Percentiles rank a stretch among this genome's conserved stretches.
phyloP scores from a whole-genome alignment of 2,797 vertebrate genomes.

The Ambastaia sidthimunki region DNA sequence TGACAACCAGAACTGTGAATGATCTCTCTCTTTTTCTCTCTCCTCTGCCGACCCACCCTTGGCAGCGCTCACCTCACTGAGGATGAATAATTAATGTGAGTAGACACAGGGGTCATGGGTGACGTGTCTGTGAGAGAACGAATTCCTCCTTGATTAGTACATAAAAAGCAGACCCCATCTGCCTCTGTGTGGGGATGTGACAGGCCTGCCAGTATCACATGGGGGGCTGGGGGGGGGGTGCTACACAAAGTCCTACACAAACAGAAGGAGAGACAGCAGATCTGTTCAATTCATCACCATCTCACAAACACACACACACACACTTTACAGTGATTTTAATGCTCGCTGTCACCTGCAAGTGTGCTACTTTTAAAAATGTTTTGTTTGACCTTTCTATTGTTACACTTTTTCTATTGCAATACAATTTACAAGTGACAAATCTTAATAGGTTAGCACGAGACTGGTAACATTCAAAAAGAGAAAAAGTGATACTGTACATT shows the following conservation, averaged over 20 bases:
- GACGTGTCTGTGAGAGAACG: conserved; percentile 80
- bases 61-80: conserved; percentile 73
- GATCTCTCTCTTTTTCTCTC: conserved; percentile 45
- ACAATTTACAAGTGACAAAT: conserved; percentile 10
- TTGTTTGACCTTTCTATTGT: conserved; percentile 5
- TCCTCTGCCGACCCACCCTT: conserved; percentile 64
- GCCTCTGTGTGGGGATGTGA: conserved; percentile 75
- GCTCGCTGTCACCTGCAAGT: neutral
- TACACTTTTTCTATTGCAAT: too few species aligned
- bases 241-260: conserved; percentile 55
- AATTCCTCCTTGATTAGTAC: conserved; percentile 84
- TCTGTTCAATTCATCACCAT: conserved; percentile 65
- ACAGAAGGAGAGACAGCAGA: conserved; percentile 67
- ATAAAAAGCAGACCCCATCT: conserved; percentile 80
- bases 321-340: conserved; percentile 22
- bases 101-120: conserved; percentile 78
- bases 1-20: conserved; percentile 64
- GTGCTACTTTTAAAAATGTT: conserved; percentile 7
- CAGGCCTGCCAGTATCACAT: conserved; percentile 71
- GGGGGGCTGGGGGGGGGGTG: conserved; percentile 18
- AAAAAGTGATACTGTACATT: too few species aligned
- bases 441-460: neutral
- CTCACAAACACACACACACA: conserved; percentile 19
- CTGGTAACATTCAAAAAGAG: too few species aligned
- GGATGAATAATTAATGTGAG: conserved; percentile 84